Base-by-base conservation (phyloP, 2,888 invertebrate genomes). In the Nyleta sp. region DNA sequence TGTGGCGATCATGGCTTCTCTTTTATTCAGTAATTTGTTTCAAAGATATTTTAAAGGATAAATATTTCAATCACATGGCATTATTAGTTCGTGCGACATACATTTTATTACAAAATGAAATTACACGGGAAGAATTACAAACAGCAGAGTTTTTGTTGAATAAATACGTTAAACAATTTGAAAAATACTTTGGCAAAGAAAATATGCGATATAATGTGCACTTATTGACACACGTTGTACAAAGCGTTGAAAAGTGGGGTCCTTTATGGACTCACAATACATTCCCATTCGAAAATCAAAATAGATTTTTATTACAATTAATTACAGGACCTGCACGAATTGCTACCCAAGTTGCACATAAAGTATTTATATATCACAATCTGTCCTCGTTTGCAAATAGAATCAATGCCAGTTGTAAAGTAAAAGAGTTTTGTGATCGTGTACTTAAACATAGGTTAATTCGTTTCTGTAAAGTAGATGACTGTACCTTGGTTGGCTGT, bases 1-100 rank as follows among this genome's bases (percentile, higher is more conserved):
- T 76, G 35, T 78, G 78, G 78, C 50, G 78, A 17, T 75, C 76
- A 1, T 81, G 55, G 55, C 22, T 67, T 11, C 4, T 67, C 1
- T 55, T 44, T 28, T 79, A 71, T 40, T n/a, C 17, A n/a, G 6
- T 38, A 8, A 24, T 48, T 17, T 48, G 38, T 28, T 10, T 48
- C 2, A 35, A 35, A 40, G n/a, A 24, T 24, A 35, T 38, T 38
- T 38, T 62, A 28, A 35, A 35, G 24, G 0, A 10, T 1, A 62
- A 62, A 28, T 62, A 62, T 18, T 62, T 15, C 1, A 24, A 24
- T 15, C 62, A 62, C 13, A 50, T 62, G 1, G 1, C 20, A 2
- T 18, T 38, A 22, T 17, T 62, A 24, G 15, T 38, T 22, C 2
- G 28, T 17, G 62, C 62, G 2, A 62, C 50, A 5, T 62, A 38